A percentile compares a stretch with the other conserved stretches of the same genome.
Evolutionary conservation across 1,140 invertebrate species (phyloP).

Genomic region (Formica selysi): DNA sequence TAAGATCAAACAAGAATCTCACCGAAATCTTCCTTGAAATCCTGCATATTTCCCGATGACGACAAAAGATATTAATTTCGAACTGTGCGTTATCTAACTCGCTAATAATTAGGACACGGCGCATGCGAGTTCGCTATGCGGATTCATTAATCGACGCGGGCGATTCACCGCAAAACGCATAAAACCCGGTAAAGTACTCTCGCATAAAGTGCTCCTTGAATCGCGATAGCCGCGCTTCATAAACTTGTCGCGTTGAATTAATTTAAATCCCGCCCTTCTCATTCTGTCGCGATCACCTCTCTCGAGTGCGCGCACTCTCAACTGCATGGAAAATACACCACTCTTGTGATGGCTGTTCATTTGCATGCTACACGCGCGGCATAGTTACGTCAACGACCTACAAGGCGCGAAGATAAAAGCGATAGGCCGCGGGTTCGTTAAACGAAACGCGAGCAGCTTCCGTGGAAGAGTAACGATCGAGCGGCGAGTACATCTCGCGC

Average conservation of each 20-base stretch:
- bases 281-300: constrained; percentile 21
- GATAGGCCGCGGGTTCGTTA: constrained; percentile 60
- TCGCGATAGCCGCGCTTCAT: constrained; percentile 50
- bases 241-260: constrained; percentile 59
- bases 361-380: constrained; percentile 63
- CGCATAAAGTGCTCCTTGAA: constrained; percentile 18
- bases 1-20: not conserved
- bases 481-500: constrained; percentile 14
- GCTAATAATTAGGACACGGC: constrained; percentile 44
- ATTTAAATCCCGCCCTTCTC: constrained; percentile 37
- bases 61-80: constrained; percentile 25
- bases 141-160: not conserved
- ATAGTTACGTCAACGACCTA: constrained; percentile 56
- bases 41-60: not conserved
- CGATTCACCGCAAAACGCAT: constrained; percentile 25
- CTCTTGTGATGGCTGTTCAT: constrained; percentile 51
- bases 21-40: not conserved
- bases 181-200: constrained; percentile 22
- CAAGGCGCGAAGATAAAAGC: constrained; percentile 60
- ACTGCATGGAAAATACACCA: constrained; percentile 34
- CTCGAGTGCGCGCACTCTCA: constrained; percentile 8
- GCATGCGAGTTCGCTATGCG: constrained; percentile 35
- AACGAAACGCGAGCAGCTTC: constrained; percentile 51
- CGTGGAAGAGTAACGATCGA: constrained; percentile 12
- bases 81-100: not conserved